These are phyloP conservation scores for Progne subis DNA, from an alignment of 2,113 vertebrate genomes.

Conservation along the genomic window DNA sequence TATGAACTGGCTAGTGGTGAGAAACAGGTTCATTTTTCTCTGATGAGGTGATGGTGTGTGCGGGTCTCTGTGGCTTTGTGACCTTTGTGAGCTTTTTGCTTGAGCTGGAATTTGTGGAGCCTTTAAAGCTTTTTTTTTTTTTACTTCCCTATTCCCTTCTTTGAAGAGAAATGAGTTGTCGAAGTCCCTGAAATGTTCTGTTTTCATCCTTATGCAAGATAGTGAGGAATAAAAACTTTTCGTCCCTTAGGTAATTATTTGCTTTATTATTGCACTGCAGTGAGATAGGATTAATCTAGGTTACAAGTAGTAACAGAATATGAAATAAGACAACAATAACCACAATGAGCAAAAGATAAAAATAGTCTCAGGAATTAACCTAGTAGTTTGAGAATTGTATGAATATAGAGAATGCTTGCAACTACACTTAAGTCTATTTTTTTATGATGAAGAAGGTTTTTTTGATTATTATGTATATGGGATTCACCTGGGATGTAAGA, in stretches of 20 bases:
- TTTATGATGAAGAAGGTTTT: neutral
- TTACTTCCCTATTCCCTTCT: neutral
- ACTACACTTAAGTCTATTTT: neutral
- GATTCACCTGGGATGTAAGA: neutral
- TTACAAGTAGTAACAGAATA: neutral
- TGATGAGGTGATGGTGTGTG: no score
- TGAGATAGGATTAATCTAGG: neutral
- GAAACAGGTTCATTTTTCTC: fast-evolving
- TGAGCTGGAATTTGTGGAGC: neutral
- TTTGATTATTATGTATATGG: neutral
- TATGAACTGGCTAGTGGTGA: fast-evolving
- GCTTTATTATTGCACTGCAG: neutral
- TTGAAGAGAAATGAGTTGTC: neutral
- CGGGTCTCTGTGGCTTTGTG: fast-evolving
- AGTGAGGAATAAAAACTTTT: neutral
- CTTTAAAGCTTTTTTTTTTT: neutral
- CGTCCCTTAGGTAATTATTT: neutral
- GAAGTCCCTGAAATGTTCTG: neutral
- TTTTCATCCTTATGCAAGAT: neutral
- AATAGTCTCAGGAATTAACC: neutral
- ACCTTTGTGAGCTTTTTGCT: neutral
- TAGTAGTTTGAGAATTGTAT: neutral
- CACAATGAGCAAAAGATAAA: neutral
- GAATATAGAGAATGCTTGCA: neutral
- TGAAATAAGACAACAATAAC: conserved; percentile 8